Conservation (phyloP, 2,888 invertebrate species). For the Drosophila nr. medialis region DNA sequence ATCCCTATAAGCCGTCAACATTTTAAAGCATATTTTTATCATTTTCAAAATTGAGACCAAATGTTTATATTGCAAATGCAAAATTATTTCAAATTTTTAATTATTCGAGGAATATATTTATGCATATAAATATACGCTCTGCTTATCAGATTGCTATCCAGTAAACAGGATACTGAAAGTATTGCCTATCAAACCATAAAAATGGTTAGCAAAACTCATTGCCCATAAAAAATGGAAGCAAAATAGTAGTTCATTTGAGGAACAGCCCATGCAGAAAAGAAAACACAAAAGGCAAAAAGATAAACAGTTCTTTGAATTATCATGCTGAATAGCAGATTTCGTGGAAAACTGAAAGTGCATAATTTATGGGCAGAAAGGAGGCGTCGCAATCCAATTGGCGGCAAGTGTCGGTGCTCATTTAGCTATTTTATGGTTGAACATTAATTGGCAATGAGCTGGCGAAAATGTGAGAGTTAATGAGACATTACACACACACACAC, state of each 20-base stretch:
- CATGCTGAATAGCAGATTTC: conserved; percentile 49
- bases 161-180: neutral
- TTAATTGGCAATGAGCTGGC: conserved; percentile 52
- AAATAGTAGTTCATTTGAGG: neutral
- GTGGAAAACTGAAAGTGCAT: conserved; percentile 29
- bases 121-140: neutral
- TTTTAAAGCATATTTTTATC: neutral
- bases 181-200: neutral
- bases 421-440: conserved; percentile 34
- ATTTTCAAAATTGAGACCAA: neutral
- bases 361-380: conserved; percentile 48
- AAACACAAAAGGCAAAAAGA: conserved; percentile 25
- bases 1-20: neutral
- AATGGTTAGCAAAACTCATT: neutral
- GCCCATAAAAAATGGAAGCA: neutral
- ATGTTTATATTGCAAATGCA: neutral
- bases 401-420: conserved; percentile 26
- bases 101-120: neutral
- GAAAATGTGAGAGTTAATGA: conserved; percentile 49
- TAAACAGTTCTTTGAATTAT: conserved; percentile 45
- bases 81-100: neutral
- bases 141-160: neutral
- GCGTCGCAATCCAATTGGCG: conserved; percentile 14
- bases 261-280: conserved; percentile 4
- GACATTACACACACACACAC: conserved; percentile 47